These are phyloP conservation scores for Brachyhypopomus occidentalis DNA, from an alignment of 2,113 vertebrate genomes.

Conservation along the genomic window DNA sequence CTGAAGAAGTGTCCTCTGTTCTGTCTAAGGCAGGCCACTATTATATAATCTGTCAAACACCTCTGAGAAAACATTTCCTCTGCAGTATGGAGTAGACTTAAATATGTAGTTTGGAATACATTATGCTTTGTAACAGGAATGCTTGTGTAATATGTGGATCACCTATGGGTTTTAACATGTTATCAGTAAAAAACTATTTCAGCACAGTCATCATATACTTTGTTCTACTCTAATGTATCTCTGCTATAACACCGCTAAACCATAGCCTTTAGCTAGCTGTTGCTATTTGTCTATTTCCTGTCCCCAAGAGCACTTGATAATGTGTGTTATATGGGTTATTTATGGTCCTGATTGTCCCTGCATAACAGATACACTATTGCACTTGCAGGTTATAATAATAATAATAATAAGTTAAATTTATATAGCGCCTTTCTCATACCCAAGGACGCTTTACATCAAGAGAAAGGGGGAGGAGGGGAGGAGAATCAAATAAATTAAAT, in stretches of 20 bases:
- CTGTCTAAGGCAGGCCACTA: slow-evolving; percentile 34
- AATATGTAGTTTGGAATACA: slow-evolving; percentile 8
- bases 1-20: slow-evolving; percentile 39
- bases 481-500: no score
- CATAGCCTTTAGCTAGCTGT: neutral
- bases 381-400: no score
- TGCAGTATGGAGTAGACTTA: neutral
- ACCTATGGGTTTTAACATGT: neutral
- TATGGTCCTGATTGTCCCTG: slow-evolving; percentile 57
- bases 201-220: neutral
- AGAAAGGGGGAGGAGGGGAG: no score
- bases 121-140: slow-evolving; percentile 28
- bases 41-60: slow-evolving; percentile 14
- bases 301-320: slow-evolving; percentile 29
- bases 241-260: slow-evolving; percentile 12
- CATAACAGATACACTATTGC: slow-evolving; percentile 51
- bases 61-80: slow-evolving; percentile 19
- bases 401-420: no score
- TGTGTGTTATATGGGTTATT: slow-evolving; percentile 28
- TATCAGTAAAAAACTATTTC: neutral
- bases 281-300: slow-evolving; percentile 7
- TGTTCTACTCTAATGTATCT: neutral
- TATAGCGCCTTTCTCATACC: no score
- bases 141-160: neutral
- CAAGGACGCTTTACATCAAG: no score